Conservation (phyloP, 1,140 invertebrate species). For the Lordiphosa clarofinis region DNA sequence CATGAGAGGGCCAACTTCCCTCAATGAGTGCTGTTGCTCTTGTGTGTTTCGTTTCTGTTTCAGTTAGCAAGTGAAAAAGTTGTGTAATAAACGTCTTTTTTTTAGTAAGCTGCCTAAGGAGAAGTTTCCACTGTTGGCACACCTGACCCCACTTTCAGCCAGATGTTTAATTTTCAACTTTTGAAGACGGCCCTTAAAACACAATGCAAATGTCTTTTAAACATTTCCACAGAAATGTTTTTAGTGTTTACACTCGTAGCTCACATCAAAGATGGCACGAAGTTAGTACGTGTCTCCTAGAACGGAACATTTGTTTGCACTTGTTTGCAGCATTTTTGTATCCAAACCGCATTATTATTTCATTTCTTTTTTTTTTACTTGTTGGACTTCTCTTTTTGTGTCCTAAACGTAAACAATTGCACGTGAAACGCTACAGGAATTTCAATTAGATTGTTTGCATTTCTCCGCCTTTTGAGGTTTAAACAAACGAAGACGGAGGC, state of each 20-base stretch:
- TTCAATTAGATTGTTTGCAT: slow-evolving; percentile 57
- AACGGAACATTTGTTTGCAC: slow-evolving; percentile 46
- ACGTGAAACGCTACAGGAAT: slow-evolving; percentile 49
- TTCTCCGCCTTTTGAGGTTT: slow-evolving; percentile 33
- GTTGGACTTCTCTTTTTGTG: slow-evolving; percentile 20
- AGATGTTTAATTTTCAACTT: slow-evolving; percentile 18
- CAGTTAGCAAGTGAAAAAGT: slow-evolving; percentile 26
- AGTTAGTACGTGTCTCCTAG: slow-evolving; percentile 4
- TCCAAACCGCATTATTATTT: slow-evolving; percentile 8
- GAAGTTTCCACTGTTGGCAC: slow-evolving; percentile 5
- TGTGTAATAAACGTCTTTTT: slow-evolving; percentile 24
- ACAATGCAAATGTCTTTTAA: slow-evolving; percentile 37
- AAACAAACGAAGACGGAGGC: slow-evolving; percentile 27
- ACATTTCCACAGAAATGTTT: slow-evolving; percentile 20
- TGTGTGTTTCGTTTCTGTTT: not conserved
- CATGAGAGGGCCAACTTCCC: not conserved
- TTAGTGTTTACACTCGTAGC: slow-evolving; percentile 13
- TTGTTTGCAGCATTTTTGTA: slow-evolving; percentile 29
- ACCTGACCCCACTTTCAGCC: slow-evolving; percentile 31
- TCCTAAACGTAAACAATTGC: slow-evolving; percentile 43
- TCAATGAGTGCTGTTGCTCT: slow-evolving; percentile 1
- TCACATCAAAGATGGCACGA: slow-evolving; percentile 26
- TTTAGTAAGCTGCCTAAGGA: not conserved
- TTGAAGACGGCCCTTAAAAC: slow-evolving; percentile 28
- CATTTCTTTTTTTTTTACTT: slow-evolving; percentile 1